phyloP scores from a whole-genome alignment of 1,140 invertebrate genomes.

The Zaprionus taronus region DNA sequence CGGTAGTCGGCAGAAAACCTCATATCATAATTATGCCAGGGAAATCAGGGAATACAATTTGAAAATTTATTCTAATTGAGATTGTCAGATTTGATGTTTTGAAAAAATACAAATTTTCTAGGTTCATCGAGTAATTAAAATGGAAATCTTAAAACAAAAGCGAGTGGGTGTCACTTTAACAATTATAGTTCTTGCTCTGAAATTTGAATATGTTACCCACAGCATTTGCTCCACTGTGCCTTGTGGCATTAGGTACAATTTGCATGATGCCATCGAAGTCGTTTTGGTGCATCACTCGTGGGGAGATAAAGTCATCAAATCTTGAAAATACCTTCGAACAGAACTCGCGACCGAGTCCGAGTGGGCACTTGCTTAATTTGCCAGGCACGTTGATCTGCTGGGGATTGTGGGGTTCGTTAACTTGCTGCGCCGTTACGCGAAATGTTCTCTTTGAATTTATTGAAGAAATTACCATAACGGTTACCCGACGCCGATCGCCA shows the following conservation, averaged over 20 bases:
- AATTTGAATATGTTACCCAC: neutral
- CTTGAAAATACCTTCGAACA: neutral
- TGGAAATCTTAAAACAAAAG: neutral
- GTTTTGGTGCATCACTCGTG: neutral
- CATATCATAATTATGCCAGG: neutral
- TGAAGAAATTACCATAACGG: constrained; percentile 80
- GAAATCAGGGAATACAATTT: neutral
- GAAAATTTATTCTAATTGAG: constrained; percentile 1
- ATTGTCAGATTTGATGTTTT: neutral
- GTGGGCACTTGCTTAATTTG: constrained; percentile 61
- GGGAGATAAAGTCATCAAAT: constrained; percentile 63
- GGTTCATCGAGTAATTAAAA: neutral
- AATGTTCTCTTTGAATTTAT: constrained; percentile 76
- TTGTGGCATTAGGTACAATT: constrained; percentile 56
- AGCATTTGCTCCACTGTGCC: constrained; percentile 17
- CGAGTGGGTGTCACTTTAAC: neutral
- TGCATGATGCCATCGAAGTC: constrained; percentile 42
- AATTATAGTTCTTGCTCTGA: neutral
- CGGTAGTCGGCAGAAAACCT: neutral
- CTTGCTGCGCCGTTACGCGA: constrained; percentile 69
- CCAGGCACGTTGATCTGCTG: constrained; percentile 52
- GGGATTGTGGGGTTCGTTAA: constrained; percentile 62
- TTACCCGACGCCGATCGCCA: constrained; percentile 44
- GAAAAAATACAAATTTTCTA: neutral
- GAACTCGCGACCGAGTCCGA: neutral